Conservation (phyloP, 2,888 invertebrate species). For the Diarsia rubi region DNA sequence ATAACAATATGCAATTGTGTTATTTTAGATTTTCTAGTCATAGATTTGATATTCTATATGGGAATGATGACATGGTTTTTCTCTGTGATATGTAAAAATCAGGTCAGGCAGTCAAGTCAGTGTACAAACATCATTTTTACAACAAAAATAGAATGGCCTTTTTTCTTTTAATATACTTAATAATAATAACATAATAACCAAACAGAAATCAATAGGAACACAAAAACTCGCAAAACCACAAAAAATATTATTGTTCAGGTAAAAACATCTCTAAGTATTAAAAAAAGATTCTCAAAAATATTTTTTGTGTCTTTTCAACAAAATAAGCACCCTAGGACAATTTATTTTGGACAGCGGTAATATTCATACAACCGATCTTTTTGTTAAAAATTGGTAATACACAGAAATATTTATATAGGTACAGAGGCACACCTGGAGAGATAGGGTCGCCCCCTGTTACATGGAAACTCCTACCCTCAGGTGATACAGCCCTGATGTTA, state of each 20-base stretch:
- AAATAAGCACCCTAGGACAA: conserved; percentile 63
- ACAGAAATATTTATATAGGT: neutral
- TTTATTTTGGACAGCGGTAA: conserved; percentile 22
- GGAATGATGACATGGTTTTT: conserved; percentile 42
- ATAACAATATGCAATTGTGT: conserved; percentile 1
- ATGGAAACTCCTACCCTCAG: no score
- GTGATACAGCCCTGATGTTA: no score
- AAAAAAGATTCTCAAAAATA: conserved; percentile 4
- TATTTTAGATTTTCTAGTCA: conserved; percentile 11
- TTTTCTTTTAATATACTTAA: conserved; percentile 2
- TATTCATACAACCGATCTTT: neutral
- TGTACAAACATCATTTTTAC: conserved; percentile 19
- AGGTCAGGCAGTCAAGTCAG: conserved; percentile 47
- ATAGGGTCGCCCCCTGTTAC: no score
- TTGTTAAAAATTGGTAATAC: neutral
- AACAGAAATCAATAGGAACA: conserved; percentile 35
- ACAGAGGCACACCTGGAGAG: no score
- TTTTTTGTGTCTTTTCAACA: conserved; percentile 45
- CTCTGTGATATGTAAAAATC: conserved; percentile 64
- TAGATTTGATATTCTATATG: conserved; percentile 31
- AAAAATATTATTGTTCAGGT: conserved; percentile 28
- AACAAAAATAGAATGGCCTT: conserved; percentile 3
- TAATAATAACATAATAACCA: conserved; percentile 36
- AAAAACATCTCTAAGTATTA: neutral
- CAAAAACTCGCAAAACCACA: conserved; percentile 31